Evolutionary conservation across 2,888 invertebrate species (phyloP).

Genomic region (Orchestes rusci): DNA sequence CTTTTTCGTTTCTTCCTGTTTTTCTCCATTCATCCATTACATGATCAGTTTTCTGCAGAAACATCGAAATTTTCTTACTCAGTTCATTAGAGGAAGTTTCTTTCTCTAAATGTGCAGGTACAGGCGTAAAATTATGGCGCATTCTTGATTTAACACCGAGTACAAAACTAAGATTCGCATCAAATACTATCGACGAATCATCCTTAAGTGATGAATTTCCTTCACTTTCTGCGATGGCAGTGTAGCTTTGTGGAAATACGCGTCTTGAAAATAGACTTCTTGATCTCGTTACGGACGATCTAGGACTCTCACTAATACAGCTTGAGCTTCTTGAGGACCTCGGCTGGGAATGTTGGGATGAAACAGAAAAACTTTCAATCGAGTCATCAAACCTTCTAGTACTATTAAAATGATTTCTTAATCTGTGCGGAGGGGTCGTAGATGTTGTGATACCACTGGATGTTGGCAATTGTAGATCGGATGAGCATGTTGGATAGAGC

Average conservation of each 20-base stretch:
- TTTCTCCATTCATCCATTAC: slow-evolving; percentile 82
- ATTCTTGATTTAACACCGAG: slow-evolving; percentile 67
- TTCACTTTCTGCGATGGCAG: slow-evolving; percentile 41
- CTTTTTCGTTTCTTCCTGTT: slow-evolving; percentile 54
- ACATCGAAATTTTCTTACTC: slow-evolving; percentile 69
- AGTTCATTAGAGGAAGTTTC: slow-evolving; percentile 71
- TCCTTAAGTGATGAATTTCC: slow-evolving; percentile 59
- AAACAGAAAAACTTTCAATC: too few species aligned
- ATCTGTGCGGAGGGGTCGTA: too few species aligned
- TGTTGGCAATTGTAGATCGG: too few species aligned
- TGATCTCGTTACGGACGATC: slow-evolving; percentile 28
- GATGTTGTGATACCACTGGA: too few species aligned
- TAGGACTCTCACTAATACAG: slow-evolving; percentile 31
- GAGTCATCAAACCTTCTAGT: too few species aligned
- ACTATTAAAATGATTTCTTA: too few species aligned
- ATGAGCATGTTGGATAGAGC: too few species aligned
- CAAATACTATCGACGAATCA: slow-evolving; percentile 72
- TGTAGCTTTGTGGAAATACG: slow-evolving; percentile 56
- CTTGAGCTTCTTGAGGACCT: slow-evolving; percentile 42
- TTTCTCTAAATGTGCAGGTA: slow-evolving; percentile 70
- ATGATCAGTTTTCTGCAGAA: slow-evolving; percentile 76
- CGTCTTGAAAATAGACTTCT: slow-evolving; percentile 50
- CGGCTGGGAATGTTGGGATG: too few species aligned
- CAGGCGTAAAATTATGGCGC: slow-evolving; percentile 58
- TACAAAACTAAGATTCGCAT: slow-evolving; percentile 73